Base-by-base conservation (phyloP, 2,113 vertebrate genomes). In the Rousettus leschenaultii region DNA sequence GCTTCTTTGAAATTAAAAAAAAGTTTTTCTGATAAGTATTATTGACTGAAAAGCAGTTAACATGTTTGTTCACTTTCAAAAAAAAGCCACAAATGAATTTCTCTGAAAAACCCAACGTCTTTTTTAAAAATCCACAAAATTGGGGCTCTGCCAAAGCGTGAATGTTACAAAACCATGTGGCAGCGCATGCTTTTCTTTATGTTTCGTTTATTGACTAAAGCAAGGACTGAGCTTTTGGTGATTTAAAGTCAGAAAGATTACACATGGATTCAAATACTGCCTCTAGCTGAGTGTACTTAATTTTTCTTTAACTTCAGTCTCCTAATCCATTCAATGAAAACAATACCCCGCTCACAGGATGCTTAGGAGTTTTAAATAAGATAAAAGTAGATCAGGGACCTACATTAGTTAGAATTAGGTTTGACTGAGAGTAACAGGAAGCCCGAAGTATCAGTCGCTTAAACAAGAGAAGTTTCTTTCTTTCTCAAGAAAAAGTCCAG, bases 11-110 rank as follows among this genome's bases (percentile, higher is more conserved):
- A 97, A 95, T 84, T 55, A 14, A 65, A 93, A 93, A 61, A 59
- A 71, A 61, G 63, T 30, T 91, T 84, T 97, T 97, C 96, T 97
- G 96, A 93, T 96, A 97, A 97, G 71, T 94, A 97, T 94, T 96
- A 73, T 94, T 93, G 96, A 94, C 96, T 96, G 94, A 96, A 92
- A 96, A 77, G 89, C 65, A 96, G 93, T 95, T 97, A 91, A 90
- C 95, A 87, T 93, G 93, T 93, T 96, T 97, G 93, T 88, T 88
- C 96, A 86, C 86, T 97, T 97, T 95, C 66, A 92, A 89, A 98
- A 61, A 93, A 61, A 98, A 93, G 86, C 89, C 85, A 79, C 94
- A 89, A 84, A 74, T 33, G 95, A 93, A 65, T 94, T 97, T 95
- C 96, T 71, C 86, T 96, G 95, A 93, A 97, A 98, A 95, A 91